phyloP scores from a whole-genome alignment of 2,888 invertebrate species.

The Glaucopsyche alexis region DNA sequence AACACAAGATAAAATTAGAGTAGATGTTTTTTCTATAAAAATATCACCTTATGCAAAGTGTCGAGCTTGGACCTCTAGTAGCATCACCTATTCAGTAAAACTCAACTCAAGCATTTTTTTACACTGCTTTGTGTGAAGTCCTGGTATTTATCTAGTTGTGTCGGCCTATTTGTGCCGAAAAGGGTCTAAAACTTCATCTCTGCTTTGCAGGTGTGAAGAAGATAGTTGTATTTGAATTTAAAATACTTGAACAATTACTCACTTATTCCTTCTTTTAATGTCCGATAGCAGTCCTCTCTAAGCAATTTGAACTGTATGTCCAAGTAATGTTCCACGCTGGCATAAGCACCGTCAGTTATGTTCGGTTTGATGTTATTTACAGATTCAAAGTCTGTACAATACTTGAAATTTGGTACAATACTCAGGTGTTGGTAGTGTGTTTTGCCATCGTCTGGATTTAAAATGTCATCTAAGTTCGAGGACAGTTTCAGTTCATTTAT shows the following conservation, averaged over 20 bases:
- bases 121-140: too few relatives aligned
- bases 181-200: neutral
- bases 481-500: too few relatives aligned
- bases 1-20: too few relatives aligned
- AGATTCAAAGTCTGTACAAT: constrained; percentile 66
- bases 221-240: neutral
- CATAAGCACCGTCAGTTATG: constrained; percentile 81
- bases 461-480: neutral
- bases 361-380: constrained; percentile 72
- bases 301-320: constrained; percentile 89
- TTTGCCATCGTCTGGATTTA: neutral
- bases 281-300: constrained; percentile 88
- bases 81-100: too few relatives aligned
- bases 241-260: constrained; percentile 48
- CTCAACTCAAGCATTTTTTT: too few relatives aligned
- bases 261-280: constrained; percentile 84
- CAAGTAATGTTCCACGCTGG: constrained; percentile 85
- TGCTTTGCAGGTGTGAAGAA: neutral
- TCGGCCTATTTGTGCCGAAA: too few relatives aligned
- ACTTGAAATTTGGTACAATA: constrained; percentile 50
- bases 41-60: too few relatives aligned
- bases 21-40: too few relatives aligned
- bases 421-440: neutral
- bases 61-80: too few relatives aligned
- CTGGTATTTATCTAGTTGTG: too few relatives aligned